phyloP scores from a whole-genome alignment of 2,113 vertebrate genomes.

The Marcusenius ussheri region DNA sequence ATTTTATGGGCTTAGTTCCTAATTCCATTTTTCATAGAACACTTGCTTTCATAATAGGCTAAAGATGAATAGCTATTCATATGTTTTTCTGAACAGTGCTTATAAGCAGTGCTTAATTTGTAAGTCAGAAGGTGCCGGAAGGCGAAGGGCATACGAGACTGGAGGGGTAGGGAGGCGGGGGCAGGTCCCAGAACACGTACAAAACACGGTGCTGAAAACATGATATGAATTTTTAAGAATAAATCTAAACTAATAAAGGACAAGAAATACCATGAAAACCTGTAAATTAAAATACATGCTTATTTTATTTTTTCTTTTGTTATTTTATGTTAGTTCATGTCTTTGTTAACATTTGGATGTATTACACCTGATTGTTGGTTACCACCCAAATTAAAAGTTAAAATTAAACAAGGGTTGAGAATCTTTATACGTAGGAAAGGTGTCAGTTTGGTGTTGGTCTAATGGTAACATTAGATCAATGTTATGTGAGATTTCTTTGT shows the following conservation, averaged over 20 bases:
- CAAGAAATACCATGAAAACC: background rate
- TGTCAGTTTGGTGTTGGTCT: background rate
- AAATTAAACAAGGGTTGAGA: background rate
- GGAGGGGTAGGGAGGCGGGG: background rate
- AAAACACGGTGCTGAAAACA: background rate
- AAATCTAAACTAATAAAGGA: background rate
- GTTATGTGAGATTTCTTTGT: background rate
- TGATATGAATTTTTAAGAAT: background rate
- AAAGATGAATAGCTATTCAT: background rate
- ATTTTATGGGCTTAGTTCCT: background rate
- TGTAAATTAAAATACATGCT: background rate
- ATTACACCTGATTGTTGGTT: background rate
- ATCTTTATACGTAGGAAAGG: background rate
- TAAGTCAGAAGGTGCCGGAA: background rate
- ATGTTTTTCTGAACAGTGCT: background rate
- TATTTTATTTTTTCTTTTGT: background rate
- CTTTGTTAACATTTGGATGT: background rate
- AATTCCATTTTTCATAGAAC: background rate
- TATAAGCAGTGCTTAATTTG: background rate
- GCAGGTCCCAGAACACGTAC: background rate
- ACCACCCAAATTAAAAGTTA: background rate
- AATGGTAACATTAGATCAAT: background rate
- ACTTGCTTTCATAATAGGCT: background rate
- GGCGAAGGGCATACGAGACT: background rate
- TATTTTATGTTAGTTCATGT: background rate